phyloP scores from a whole-genome alignment of 2,888 invertebrate species.

The Drosophila barbarae region DNA sequence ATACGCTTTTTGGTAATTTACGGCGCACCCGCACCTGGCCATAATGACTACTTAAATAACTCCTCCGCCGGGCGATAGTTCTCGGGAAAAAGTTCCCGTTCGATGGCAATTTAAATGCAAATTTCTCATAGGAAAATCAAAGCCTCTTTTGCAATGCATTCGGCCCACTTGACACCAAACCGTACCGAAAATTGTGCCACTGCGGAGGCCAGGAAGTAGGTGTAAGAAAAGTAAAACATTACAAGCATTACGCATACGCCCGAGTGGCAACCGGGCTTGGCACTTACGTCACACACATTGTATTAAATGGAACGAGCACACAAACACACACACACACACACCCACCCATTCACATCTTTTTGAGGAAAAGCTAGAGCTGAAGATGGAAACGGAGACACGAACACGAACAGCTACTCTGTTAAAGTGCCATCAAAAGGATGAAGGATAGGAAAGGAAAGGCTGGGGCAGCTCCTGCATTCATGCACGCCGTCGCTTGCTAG shows the following conservation, averaged over 20 bases:
- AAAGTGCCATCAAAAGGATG: slow-evolving; percentile 51
- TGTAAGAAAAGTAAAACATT: slow-evolving; percentile 33
- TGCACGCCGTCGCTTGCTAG: slow-evolving; percentile 56
- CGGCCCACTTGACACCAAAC: slow-evolving; percentile 23
- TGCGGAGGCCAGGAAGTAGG: slow-evolving; percentile 5
- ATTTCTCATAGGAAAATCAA: slow-evolving; percentile 18
- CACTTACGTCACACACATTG: slow-evolving; percentile 65
- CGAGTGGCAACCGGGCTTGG: slow-evolving; percentile 30
- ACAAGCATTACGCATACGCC: slow-evolving; percentile 47
- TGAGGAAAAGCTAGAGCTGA: slow-evolving; percentile 9
- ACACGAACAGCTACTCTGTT: slow-evolving; percentile 47
- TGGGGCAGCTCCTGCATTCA: slow-evolving; percentile 20
- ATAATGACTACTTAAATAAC: slow-evolving; percentile 40
- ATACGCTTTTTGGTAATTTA: slow-evolving; percentile 58
- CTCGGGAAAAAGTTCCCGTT: slow-evolving; percentile 10
- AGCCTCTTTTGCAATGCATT: slow-evolving; percentile 15
- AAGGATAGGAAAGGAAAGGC: not conserved
- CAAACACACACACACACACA: slow-evolving; percentile 54
- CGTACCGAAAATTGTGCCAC: slow-evolving; percentile 29
- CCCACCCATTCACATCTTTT: slow-evolving; percentile 36
- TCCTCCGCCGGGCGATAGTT: slow-evolving; percentile 11
- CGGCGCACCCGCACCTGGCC: slow-evolving; percentile 30
- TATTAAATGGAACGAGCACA: slow-evolving; percentile 63
- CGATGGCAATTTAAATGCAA: slow-evolving; percentile 39
- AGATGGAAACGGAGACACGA: slow-evolving; percentile 34